These are phyloP conservation scores for Taphrorychus bicolor DNA, from an alignment of 2,888 invertebrate species.

Conservation along the genomic window DNA sequence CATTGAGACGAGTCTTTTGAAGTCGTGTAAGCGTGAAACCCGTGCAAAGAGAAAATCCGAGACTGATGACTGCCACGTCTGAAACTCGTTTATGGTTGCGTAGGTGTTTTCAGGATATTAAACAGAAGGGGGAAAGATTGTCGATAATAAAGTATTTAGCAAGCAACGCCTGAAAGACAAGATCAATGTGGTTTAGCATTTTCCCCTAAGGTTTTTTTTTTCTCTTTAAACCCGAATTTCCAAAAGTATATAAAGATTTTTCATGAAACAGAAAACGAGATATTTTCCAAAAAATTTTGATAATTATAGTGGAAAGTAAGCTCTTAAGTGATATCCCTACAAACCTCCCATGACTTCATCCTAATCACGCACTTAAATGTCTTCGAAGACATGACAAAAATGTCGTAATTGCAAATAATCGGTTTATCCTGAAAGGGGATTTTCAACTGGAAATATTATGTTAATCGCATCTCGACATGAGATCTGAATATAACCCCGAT, in stretches of 20 bases:
- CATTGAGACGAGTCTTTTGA: neutral
- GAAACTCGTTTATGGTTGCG: neutral
- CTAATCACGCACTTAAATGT: too few relatives aligned
- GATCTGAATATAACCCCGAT: constrained; percentile 29
- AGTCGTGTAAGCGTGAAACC: neutral
- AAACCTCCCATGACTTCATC: too few relatives aligned
- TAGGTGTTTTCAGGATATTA: neutral
- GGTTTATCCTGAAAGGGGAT: constrained; percentile 13
- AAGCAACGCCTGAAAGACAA: too few relatives aligned
- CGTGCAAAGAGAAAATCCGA: neutral
- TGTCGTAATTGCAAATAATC: constrained; percentile 13
- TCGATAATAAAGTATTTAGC: neutral
- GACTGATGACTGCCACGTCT: neutral
- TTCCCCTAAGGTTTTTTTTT: too few relatives aligned
- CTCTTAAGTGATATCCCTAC: neutral
- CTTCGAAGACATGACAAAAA: neutral
- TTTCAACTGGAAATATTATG: constrained; percentile 24
- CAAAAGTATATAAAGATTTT: too few relatives aligned
- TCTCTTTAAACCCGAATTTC: too few relatives aligned
- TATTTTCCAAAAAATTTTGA: too few relatives aligned
- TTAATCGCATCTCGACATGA: constrained; percentile 15
- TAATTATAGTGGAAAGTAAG: neutral
- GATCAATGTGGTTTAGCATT: too few relatives aligned
- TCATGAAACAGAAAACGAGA: too few relatives aligned
- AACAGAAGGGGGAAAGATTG: neutral